Conservation (phyloP, 1,140 invertebrate genomes). For the Telenomus remus region DNA sequence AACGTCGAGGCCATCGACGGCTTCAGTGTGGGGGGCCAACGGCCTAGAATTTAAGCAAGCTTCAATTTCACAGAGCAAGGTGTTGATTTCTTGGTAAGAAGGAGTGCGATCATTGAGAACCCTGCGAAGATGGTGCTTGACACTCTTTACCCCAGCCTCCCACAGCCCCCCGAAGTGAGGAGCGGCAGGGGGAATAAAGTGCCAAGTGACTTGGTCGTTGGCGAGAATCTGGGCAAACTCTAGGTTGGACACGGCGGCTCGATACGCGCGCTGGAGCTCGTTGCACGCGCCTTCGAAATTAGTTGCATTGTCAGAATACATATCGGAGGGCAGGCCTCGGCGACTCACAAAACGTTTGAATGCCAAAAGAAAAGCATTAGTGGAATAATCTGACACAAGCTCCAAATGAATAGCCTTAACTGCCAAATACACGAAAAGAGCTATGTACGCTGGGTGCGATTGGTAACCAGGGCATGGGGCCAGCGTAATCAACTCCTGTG, state of each 20-base stretch:
- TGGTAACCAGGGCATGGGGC: not conserved
- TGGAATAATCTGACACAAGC: not conserved
- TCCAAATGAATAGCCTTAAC: slow-evolving; percentile 2
- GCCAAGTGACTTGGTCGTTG: not conserved
- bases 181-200: not conserved
- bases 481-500: not conserved
- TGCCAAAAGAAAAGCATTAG: not conserved
- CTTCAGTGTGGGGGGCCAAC: not conserved
- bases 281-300: not conserved
- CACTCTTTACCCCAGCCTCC: slow-evolving; percentile 2
- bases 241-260: not conserved
- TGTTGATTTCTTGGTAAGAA: not conserved
- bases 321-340: not conserved
- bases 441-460: not conserved
- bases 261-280: not conserved
- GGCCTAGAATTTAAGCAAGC: slow-evolving; percentile 1
- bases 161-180: slow-evolving; percentile 6
- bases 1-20: not conserved
- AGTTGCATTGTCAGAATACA: not conserved
- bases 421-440: not conserved
- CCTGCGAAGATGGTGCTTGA: not conserved
- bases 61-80: not conserved
- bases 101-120: not conserved
- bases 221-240: not conserved
- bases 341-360: not conserved